phyloP scores from a whole-genome alignment of 2,113 vertebrate species.

The Anthoscopus minutus region DNA sequence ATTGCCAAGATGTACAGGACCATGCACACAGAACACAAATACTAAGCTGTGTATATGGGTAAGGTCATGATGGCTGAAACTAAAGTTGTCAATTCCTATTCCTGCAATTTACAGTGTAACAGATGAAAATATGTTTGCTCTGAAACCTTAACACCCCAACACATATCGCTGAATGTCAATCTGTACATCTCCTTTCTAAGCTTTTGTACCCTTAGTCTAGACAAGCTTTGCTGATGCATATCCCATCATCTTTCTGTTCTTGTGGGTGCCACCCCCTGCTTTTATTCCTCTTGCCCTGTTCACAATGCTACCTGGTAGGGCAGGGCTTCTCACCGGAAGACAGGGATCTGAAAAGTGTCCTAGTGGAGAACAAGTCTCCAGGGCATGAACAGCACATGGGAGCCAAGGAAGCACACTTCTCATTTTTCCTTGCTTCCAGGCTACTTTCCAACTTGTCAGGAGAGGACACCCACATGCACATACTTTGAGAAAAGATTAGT shows the following conservation, averaged over 20 bases:
- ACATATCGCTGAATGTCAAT: not conserved
- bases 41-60: fast-evolving
- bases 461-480: not conserved
- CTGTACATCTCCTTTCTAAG: not conserved
- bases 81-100: not conserved
- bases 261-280: not conserved
- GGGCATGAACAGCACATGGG: not conserved
- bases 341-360: not conserved
- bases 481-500: not conserved
- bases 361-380: not conserved
- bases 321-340: not conserved
- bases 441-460: not conserved
- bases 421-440: not conserved
- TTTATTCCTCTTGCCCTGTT: not conserved
- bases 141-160: not conserved
- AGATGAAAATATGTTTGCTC: not conserved
- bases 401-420: not conserved
- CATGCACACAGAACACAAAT: not conserved
- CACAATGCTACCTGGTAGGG: not conserved
- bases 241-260: not conserved
- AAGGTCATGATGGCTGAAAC: not conserved
- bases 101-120: not conserved
- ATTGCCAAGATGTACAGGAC: not conserved
- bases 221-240: not conserved
- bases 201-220: not conserved